Evolutionary conservation across 2,113 vertebrate species (phyloP), one percentile per base, ranked within the genome.

Genomic region (Pedetes capensis): DNA sequence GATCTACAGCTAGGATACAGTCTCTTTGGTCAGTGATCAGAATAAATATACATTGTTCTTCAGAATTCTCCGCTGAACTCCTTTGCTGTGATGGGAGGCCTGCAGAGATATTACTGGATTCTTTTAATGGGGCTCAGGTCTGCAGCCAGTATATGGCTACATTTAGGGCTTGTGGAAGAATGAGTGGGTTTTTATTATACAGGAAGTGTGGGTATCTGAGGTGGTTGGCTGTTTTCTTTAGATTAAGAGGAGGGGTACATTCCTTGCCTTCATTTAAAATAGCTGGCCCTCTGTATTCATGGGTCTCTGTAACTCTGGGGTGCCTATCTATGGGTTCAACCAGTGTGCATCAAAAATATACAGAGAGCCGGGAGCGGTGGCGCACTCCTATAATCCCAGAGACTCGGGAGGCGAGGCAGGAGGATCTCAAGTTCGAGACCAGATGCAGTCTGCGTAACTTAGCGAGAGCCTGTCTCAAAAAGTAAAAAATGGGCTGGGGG

Each of bases 21-120:
- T 91, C 55, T 68, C 16, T 79, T 79, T 89, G n/a, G 49, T 94
- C 49, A 32, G 34, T 57, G 55, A 86, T 85, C 83, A 89, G 44
- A 93, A 74, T 87, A 95, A 93, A 91, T 93, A 89, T n/a, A 93
- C 79, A 86, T 57, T 82, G 34, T 82, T 94, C 64, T 92, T 94
- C 39, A 39, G 3, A 53, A 53, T 74, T 71, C 47, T 76, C 64
- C 1, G 0, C 53, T 44, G 64, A 44, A 11, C 5, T 39, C 27
- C 13, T 6, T 57, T 49, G 17, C 37, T 11, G 4, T 14, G 9
- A 49, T 51, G 34, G 49, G 13, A 14, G 9, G 29, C 29, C 12
- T 11, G 5, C 64, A 42, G 20, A 51, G 23, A 27, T 14, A 5
- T 10, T 10, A 0, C 18, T 17, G 63, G 10, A 25, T 39, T 61